Evolutionary conservation across 2,888 invertebrate species (phyloP).

Genomic region (Noctua janthina): DNA sequence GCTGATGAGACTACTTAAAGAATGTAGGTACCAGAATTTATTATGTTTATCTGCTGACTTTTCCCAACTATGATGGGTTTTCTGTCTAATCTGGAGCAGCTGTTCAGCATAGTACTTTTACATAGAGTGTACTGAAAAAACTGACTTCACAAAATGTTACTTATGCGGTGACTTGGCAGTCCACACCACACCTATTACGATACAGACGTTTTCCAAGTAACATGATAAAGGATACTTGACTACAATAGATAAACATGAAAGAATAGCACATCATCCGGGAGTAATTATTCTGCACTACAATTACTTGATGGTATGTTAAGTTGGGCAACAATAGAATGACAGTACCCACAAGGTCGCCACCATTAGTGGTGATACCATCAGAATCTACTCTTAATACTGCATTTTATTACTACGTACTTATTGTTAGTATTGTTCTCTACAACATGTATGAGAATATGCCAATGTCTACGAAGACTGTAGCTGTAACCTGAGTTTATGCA

Average conservation of each 20-base stretch:
- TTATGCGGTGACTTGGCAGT: not conserved
- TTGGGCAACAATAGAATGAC: conserved; percentile 84
- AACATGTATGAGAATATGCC: not conserved
- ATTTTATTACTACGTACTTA: conserved; percentile 30
- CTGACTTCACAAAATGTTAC: not conserved
- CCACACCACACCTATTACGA: not conserved
- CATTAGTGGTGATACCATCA: conserved; percentile 79
- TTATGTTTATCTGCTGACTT: not conserved
- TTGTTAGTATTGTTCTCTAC: conserved; percentile 36
- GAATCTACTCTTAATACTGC: conserved; percentile 24
- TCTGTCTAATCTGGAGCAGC: not conserved
- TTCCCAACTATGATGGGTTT: not conserved
- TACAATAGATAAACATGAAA: conserved; percentile 36
- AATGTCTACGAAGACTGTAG: not conserved
- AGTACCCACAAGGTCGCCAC: conserved; percentile 75
- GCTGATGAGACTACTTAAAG: not conserved
- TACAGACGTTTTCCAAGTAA: not conserved
- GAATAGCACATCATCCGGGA: conserved; percentile 50
- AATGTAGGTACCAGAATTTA: not conserved
- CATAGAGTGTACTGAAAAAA: not conserved
- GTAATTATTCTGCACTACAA: conserved; percentile 71
- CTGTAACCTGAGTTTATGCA: not conserved
- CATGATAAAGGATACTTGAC: conserved; percentile 4
- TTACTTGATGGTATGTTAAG: conserved; percentile 77
- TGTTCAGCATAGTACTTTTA: too few species aligned